Conservation (phyloP, 2,797 vertebrate species). For the Lepilemur ruficaudatus region DNA sequence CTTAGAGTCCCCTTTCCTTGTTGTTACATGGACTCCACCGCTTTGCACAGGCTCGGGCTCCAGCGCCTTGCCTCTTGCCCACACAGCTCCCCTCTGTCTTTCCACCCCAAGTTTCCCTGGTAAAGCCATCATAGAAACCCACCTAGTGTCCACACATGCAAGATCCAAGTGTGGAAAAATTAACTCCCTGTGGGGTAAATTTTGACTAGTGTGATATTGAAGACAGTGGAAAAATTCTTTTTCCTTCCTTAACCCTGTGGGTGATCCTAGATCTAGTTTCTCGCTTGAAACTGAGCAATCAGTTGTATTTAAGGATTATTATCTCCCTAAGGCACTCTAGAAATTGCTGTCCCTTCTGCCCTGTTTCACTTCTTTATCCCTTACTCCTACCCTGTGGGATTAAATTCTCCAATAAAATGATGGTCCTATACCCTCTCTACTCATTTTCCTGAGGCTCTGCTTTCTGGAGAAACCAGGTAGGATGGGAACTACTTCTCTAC, state of each 20-base stretch:
- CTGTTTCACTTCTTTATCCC: not conserved
- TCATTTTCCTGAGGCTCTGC: not conserved
- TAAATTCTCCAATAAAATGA: not conserved
- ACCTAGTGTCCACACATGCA: not conserved
- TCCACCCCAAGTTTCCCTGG: not conserved
- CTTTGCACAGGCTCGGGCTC: fast-evolving
- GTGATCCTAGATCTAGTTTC: not conserved
- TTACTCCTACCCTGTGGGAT: not conserved
- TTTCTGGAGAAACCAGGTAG: not conserved
- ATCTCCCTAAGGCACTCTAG: not conserved
- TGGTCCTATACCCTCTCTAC: not conserved
- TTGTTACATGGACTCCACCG: not conserved
- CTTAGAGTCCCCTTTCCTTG: not conserved
- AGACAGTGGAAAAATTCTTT: not conserved
- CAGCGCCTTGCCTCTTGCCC: not conserved
- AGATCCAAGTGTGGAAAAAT: not conserved
- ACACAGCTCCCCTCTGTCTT: not conserved
- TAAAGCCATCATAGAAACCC: not conserved
- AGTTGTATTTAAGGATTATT: not conserved
- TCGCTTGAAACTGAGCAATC: not conserved
- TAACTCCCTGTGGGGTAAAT: not conserved
- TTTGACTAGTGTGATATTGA: not conserved
- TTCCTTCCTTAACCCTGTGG: not conserved
- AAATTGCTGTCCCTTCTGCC: not conserved
- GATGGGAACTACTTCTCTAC: not conserved